Conservation (phyloP, 1,140 invertebrate species). For the Heliconius melpomene region DNA sequence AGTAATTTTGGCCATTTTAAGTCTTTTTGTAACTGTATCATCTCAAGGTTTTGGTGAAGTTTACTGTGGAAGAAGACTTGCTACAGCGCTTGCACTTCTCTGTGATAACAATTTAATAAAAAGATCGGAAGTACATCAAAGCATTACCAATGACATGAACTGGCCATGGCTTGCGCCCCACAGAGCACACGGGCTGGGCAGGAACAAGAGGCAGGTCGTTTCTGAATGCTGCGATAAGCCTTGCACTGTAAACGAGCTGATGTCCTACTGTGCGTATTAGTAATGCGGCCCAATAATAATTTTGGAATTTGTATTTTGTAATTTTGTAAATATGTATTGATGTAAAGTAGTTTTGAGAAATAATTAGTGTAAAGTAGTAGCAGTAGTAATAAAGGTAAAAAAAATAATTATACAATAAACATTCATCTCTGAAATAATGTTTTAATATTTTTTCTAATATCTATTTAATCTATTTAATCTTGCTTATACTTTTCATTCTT, state of each 20-base stretch:
- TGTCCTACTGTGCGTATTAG: neutral
- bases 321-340: no score
- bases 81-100: slow-evolving; percentile 18
- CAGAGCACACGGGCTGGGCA: slow-evolving; percentile 16
- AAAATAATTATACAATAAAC: neutral
- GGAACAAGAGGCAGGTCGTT: slow-evolving; percentile 20
- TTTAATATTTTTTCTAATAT: neutral
- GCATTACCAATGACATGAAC: neutral
- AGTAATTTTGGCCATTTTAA: neutral
- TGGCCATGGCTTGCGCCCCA: slow-evolving; percentile 38
- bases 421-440: neutral
- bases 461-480: no score
- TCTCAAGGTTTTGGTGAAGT: slow-evolving; percentile 24
- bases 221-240: slow-evolving; percentile 52
- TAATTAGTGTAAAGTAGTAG: no score
- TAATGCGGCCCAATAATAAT: no score
- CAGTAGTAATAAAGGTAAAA: no score
- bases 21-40: neutral
- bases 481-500: no score
- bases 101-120: slow-evolving; percentile 37
- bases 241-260: slow-evolving; percentile 43
- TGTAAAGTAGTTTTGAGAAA: no score
- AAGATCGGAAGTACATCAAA: slow-evolving; percentile 17
- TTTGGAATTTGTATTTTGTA: no score
- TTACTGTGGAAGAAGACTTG: slow-evolving; percentile 35